A percentile compares a stretch with the other conserved stretches of the same genome.
These are phyloP conservation scores for Todiramphus chloris DNA, from an alignment of 2,113 vertebrate genomes.

Conservation along the genomic window DNA sequence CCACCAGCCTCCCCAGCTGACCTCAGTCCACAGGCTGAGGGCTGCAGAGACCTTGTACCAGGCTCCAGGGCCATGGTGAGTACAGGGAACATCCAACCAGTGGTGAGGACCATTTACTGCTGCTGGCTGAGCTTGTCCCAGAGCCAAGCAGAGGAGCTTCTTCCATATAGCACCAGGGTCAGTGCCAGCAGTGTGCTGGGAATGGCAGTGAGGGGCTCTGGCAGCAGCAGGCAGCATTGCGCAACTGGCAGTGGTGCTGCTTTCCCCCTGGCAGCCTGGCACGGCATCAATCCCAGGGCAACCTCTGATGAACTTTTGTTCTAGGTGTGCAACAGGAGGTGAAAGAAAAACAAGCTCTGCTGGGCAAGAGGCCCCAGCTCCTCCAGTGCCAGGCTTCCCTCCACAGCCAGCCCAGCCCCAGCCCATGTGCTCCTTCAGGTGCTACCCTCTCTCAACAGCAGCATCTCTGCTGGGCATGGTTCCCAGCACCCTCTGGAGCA, in stretches of 20 bases:
- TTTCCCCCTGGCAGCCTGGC: not conserved
- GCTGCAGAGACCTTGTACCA: not conserved
- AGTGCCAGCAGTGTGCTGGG: not conserved
- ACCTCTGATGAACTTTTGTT: conserved; percentile 47
- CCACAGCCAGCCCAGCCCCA: accelerated
- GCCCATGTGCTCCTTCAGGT: not conserved
- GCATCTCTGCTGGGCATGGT: accelerated
- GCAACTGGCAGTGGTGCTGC: not conserved
- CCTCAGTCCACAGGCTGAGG: accelerated
- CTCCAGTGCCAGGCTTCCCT: not conserved
- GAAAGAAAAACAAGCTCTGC: not conserved
- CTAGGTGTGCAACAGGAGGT: not conserved
- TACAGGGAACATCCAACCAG: not conserved
- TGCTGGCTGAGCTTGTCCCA: not conserved
- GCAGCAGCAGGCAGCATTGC: not conserved
- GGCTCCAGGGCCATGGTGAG: not conserved
- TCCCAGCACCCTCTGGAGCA: not conserved
- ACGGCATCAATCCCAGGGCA: not conserved
- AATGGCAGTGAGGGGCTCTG: accelerated
- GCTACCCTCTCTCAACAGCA: accelerated
- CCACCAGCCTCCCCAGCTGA: not conserved
- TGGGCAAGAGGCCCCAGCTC: not conserved
- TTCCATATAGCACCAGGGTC: not conserved
- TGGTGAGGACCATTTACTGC: accelerated
- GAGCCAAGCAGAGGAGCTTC: not conserved